phyloP scores from a whole-genome alignment of 2,113 vertebrate genomes.

The Aptenodytes forsteri region DNA sequence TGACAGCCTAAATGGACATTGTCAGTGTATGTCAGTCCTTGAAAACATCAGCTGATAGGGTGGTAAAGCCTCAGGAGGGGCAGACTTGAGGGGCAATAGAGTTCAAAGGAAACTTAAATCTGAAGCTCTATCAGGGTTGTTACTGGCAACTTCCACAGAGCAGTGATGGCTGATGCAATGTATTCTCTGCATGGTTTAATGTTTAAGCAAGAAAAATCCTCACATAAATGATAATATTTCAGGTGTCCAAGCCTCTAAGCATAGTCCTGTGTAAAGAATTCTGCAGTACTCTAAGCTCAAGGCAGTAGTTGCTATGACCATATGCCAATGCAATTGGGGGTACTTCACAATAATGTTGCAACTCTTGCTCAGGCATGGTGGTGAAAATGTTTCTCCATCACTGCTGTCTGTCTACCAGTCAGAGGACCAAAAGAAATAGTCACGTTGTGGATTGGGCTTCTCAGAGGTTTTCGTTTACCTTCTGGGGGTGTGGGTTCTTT shows the following conservation, averaged over 20 bases:
- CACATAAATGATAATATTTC: neutral
- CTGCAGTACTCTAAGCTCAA: neutral
- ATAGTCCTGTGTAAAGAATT: neutral
- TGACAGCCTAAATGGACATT: neutral
- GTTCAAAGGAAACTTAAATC: neutral
- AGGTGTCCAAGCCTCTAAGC: neutral
- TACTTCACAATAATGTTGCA: neutral
- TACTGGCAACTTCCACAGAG: neutral
- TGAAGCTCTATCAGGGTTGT: neutral
- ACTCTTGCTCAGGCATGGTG: accelerated
- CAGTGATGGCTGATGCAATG: neutral
- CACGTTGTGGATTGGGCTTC: neutral
- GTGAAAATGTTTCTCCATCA: neutral
- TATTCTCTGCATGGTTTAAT: neutral
- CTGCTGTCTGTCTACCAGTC: neutral
- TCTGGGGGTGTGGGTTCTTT: neutral
- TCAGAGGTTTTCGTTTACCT: neutral
- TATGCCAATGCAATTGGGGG: neutral
- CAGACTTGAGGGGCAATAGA: neutral
- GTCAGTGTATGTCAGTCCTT: neutral
- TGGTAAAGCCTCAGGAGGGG: neutral
- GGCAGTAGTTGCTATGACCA: neutral
- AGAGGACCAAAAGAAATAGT: neutral
- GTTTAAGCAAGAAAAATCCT: neutral
- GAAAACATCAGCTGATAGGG: neutral